phyloP scores from a whole-genome alignment of 2,888 invertebrate genomes.

The Ophioninae sp. region DNA sequence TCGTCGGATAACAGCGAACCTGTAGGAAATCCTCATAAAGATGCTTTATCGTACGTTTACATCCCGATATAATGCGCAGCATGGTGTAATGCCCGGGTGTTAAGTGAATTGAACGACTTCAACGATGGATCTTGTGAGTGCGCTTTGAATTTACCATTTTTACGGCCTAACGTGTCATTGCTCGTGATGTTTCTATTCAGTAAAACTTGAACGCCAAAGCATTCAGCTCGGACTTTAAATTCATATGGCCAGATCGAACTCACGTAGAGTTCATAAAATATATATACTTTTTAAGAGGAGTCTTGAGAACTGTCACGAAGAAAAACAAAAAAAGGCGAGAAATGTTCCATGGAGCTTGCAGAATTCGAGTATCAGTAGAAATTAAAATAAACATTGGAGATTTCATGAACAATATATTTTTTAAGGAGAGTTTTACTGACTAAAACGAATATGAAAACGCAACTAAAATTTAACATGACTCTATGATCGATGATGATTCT shows the following conservation, averaged over 20 bases:
- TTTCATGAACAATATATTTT: no score
- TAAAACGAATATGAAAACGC: no score
- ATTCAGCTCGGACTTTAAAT: neutral
- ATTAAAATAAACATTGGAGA: neutral
- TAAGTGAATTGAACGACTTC: constrained; percentile 72
- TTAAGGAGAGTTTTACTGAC: no score
- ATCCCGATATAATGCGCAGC: constrained; percentile 72
- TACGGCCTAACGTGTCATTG: neutral
- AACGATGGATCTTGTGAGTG: constrained; percentile 34
- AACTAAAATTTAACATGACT: no score
- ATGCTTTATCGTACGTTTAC: constrained; percentile 76
- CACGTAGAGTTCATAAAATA: neutral
- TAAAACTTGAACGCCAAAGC: neutral
- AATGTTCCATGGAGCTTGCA: neutral
- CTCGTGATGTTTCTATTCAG: neutral
- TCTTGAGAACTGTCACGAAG: neutral
- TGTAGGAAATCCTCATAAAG: constrained; percentile 75
- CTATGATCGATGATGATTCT: no score
- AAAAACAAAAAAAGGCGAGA: neutral
- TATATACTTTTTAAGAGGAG: neutral
- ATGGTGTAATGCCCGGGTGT: constrained; percentile 71
- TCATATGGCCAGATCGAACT: neutral
- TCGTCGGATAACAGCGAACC: constrained; percentile 75
- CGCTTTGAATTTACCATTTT: constrained; percentile 33
- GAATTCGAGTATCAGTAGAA: neutral